phyloP scores from a whole-genome alignment of 2,113 vertebrate species.

The Hirundichthys speculiger region DNA sequence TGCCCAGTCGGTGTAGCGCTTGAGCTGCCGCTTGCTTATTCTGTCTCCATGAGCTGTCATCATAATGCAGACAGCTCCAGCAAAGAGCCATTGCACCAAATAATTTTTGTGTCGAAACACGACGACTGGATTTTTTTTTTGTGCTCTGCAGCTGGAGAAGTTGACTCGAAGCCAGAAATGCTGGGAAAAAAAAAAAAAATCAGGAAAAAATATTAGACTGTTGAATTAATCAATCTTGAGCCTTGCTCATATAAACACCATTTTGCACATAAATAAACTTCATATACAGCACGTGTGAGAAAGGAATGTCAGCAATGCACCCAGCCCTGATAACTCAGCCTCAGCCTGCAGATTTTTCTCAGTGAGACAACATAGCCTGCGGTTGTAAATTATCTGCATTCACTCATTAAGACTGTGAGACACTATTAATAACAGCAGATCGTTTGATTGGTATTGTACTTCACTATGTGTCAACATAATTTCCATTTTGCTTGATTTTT shows the following conservation, averaged over 20 bases:
- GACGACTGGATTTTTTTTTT: slow-evolving; percentile 35
- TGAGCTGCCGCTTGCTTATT: slow-evolving; percentile 61
- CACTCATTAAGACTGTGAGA: too few relatives aligned
- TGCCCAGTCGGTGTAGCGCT: slow-evolving; percentile 45
- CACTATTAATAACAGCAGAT: slow-evolving; percentile 14
- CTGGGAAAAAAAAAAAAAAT: background rate
- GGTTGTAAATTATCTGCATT: slow-evolving; percentile 18
- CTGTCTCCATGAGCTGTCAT: slow-evolving; percentile 61
- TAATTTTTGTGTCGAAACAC: slow-evolving; percentile 54
- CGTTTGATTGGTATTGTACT: slow-evolving; percentile 48
- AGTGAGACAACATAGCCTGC: slow-evolving; percentile 5
- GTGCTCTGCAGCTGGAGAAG: slow-evolving; percentile 15
- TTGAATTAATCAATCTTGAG: slow-evolving; percentile 1
- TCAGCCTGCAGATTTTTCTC: slow-evolving; percentile 33
- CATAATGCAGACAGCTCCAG: slow-evolving; percentile 35
- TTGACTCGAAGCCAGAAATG: slow-evolving; percentile 8
- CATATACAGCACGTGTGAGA: background rate
- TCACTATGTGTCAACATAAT: slow-evolving; percentile 48
- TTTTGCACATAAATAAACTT: slow-evolving; percentile 14
- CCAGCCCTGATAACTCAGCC: slow-evolving; percentile 4
- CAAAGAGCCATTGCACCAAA: slow-evolving; percentile 59
- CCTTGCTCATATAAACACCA: slow-evolving; percentile 9
- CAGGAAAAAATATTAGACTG: background rate
- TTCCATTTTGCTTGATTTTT: slow-evolving; percentile 57
- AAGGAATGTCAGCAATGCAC: slow-evolving; percentile 20